Evolutionary conservation across 2,888 invertebrate species (phyloP), one percentile per base, ranked within the genome.

Genomic region (Loripinus fragilis): DNA sequence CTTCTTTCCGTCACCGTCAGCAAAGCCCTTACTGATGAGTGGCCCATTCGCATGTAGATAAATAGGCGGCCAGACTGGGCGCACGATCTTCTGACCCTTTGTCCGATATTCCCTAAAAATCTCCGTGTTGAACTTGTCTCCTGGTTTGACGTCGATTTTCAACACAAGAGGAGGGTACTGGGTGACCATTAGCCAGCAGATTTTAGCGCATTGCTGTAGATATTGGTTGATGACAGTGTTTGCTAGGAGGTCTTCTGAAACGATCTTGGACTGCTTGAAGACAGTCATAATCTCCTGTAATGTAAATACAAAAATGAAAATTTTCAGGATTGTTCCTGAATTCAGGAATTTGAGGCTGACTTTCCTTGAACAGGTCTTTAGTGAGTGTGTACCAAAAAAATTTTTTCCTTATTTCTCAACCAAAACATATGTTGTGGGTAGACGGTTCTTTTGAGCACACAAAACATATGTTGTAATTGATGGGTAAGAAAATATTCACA

Each of bases 11-110:
- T 67, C 50, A 7, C 78, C 69, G 7, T 78, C 74, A 7, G 74
- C 78, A 35, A 65, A 71, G 1, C 78, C 78, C n/a, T 71, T 66
- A 70, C 78, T 64, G 2, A 70, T 65, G 2, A 78, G 23, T 28
- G 78, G 78, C 17, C 78, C 78, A 42, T 67, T 64, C 15, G 74
- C 41, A 45, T 78, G 78, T 12, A 78, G 48, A 35, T 50, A 74
- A 15, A 78, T 38, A n/a, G 78, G 78, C 3, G 78, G 78, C 78
- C 78, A 78, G 2, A 78, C 71, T 5, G 69, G 48, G 3, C n/a
- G n/a, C 15, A 65, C 68, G 12, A 78, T 50, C 45, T 71, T 74
- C 12, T 48, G 3, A 23, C 78, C 78, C 20, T 60, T 45, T 7
- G 42, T 78, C 1, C 55, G 42, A 67, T 78, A 78, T 20, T 45